These are phyloP conservation scores for Pseudopodoces humilis DNA, from an alignment of 2,113 vertebrate genomes.

Conservation along the genomic window DNA sequence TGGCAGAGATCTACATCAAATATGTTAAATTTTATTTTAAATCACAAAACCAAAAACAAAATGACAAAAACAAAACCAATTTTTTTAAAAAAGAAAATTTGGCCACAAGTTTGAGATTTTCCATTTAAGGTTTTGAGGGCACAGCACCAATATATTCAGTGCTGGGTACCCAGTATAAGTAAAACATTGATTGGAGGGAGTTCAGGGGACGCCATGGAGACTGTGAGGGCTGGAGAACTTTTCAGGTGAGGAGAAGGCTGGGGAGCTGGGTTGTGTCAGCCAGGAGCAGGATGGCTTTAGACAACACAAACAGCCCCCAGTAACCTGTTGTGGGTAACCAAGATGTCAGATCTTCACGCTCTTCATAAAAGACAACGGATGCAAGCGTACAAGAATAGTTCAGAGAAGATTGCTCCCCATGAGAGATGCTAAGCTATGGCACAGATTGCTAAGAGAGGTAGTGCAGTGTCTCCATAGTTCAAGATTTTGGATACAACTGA, in stretches of 20 bases:
- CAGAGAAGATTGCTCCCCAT: neutral
- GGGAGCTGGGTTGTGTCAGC: neutral
- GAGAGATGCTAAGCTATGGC: neutral
- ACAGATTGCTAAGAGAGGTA: neutral
- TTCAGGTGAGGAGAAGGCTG: neutral
- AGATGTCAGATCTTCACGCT: neutral
- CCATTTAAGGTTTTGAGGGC: neutral
- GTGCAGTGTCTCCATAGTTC: fast-evolving
- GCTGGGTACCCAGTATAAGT: neutral
- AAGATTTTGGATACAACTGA: neutral
- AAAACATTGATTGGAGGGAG: neutral
- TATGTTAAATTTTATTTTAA: neutral
- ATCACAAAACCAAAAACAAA: neutral
- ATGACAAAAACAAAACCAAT: neutral
- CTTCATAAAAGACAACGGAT: neutral
- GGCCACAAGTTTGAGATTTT: neutral
- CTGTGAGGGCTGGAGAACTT: neutral
- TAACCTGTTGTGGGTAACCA: fast-evolving
- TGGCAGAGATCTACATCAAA: neutral
- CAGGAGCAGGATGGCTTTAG: neutral
- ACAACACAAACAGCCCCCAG: neutral
- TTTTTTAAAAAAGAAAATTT: neutral
- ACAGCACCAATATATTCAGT: neutral
- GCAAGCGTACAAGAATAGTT: neutral
- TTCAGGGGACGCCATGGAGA: neutral